phyloP scores from a whole-genome alignment of 2,113 vertebrate genomes.

The sheep (Ovis aries) region ARS-UI_Ramb_v3.0 NC_056066.1:61304001-61304500 shows the following conservation, averaged over 20 bases:
- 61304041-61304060: neutral
- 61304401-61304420: neutral
- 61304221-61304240: neutral
- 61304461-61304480: neutral
- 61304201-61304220: neutral
- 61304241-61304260: neutral
- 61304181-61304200: neutral
- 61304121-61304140: neutral
- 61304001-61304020: neutral
- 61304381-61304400: neutral
- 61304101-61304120: neutral
- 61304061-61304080: neutral
- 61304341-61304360: fast-evolving
- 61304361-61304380: fast-evolving
- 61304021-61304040: neutral
- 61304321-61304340: neutral
- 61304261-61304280: neutral
- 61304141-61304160: neutral
- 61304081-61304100: neutral
- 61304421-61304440: neutral
- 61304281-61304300: neutral
- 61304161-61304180: neutral
- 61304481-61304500: neutral
- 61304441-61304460: neutral
- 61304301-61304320: neutral